Evolutionary conservation across 2,113 vertebrate genomes (phyloP).

Genomic region (Casuarius casuarius): DNA sequence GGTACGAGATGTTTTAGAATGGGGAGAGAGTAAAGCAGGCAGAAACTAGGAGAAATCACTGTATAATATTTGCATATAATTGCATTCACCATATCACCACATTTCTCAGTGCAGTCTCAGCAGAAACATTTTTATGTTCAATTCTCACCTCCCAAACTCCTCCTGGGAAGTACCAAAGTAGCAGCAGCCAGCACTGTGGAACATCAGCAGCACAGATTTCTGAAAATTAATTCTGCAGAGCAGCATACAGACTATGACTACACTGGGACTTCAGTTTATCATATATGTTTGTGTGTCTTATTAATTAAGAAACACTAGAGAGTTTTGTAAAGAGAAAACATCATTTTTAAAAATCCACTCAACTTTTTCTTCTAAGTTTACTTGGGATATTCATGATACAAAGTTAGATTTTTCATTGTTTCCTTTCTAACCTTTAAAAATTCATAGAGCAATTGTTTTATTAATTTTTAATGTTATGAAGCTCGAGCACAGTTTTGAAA

Average conservation of each 20-base stretch:
- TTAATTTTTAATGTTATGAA: neutral
- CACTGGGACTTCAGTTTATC: neutral
- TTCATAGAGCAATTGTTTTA: neutral
- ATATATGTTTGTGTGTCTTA: neutral
- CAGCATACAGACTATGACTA: neutral
- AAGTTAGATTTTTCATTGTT: neutral
- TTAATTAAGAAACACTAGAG: neutral
- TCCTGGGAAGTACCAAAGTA: neutral
- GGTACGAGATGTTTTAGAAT: neutral
- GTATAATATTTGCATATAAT: neutral
- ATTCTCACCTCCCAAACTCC: neutral
- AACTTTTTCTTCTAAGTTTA: neutral
- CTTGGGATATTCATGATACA: neutral
- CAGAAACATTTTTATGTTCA: slow-evolving; percentile 2
- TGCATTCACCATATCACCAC: neutral
- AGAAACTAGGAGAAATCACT: neutral
- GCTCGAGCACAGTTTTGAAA: neutral
- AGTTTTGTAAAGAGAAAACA: neutral
- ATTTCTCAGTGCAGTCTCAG: neutral
- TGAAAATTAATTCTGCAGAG: neutral
- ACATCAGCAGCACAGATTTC: neutral
- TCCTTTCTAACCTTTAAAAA: neutral
- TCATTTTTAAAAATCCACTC: neutral
- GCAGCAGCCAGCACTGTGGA: neutral
- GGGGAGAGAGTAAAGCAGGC: neutral